Conservation (phyloP, 1,140 invertebrate genomes). For the Aphaenogaster ashmeadi region DNA sequence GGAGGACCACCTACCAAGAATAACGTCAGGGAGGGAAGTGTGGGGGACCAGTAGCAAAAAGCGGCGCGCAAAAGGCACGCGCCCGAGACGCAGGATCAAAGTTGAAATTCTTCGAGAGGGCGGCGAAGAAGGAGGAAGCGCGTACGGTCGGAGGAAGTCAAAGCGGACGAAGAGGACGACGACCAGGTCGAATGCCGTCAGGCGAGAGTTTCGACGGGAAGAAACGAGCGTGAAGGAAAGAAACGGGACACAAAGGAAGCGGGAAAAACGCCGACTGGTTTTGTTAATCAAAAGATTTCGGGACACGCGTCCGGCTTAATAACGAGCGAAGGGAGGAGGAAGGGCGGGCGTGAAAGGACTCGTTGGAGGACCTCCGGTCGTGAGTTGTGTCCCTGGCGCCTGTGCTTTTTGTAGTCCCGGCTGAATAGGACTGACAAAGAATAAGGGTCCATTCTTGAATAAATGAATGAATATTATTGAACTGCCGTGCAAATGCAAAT, state of each 20-base stretch:
- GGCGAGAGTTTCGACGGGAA: conserved; percentile 42
- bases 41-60: conserved; percentile 15
- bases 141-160: neutral
- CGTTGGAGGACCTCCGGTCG: conserved; percentile 12
- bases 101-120: conserved; percentile 65
- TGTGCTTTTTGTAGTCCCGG: conserved; percentile 42
- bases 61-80: conserved; percentile 13
- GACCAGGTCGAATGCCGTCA: neutral
- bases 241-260: conserved; percentile 36
- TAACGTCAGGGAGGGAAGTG: conserved; percentile 49
- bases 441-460: conserved; percentile 2
- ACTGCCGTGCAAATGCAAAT: conserved; percentile 17
- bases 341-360: neutral
- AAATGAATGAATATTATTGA: conserved; percentile 45
- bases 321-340: conserved; percentile 66
- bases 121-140: neutral
- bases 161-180: conserved; percentile 41
- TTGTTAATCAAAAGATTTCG: conserved; percentile 79
- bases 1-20: conserved; percentile 58
- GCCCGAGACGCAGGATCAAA: conserved; percentile 63
- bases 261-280: conserved; percentile 72
- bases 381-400: conserved; percentile 39
- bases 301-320: conserved; percentile 73
- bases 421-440: conserved; percentile 28
- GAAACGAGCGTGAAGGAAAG: conserved; percentile 17